These are phyloP conservation scores for Amblyjoppa fuscipennis DNA, from an alignment of 2,888 invertebrate species.

Conservation along the genomic window DNA sequence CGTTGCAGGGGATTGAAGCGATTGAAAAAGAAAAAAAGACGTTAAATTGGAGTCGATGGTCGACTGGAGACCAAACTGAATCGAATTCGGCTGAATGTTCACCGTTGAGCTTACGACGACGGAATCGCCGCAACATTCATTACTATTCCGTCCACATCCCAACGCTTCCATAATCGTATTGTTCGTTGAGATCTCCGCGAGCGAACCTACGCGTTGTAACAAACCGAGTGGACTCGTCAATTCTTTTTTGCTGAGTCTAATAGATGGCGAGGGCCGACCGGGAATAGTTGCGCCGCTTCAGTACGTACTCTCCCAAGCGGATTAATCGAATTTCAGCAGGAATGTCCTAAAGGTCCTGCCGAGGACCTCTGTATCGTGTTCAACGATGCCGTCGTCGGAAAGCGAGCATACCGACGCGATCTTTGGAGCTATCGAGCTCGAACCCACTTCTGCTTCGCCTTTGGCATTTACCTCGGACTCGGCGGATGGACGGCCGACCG, in stretches of 20 bases:
- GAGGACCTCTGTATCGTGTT: not conserved
- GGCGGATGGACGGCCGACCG: no score
- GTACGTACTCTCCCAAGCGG: not conserved
- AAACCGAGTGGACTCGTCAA: not conserved
- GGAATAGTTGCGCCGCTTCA: not conserved
- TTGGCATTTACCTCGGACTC: not conserved
- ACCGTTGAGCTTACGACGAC: not conserved
- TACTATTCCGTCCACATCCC: slow-evolving; percentile 14
- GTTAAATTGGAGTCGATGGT: not conserved
- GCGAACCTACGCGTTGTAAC: not conserved
- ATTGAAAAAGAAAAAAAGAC: not conserved
- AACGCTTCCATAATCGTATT: not conserved
- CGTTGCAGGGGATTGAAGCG: not conserved
- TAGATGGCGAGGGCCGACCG: not conserved
- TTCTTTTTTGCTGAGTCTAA: not conserved
- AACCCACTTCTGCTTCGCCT: not conserved
- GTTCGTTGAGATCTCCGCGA: not conserved
- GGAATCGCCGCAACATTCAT: not conserved
- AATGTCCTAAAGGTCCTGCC: not conserved
- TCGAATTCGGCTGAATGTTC: not conserved
- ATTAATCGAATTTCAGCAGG: slow-evolving; percentile 4
- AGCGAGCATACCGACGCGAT: slow-evolving; percentile 10
- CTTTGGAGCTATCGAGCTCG: not conserved
- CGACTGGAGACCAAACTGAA: not conserved
- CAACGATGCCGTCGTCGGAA: slow-evolving; percentile 4